These are phyloP conservation scores for Caloenas nicobarica DNA, from an alignment of 2,113 vertebrate genomes.

Conservation along the genomic window DNA sequence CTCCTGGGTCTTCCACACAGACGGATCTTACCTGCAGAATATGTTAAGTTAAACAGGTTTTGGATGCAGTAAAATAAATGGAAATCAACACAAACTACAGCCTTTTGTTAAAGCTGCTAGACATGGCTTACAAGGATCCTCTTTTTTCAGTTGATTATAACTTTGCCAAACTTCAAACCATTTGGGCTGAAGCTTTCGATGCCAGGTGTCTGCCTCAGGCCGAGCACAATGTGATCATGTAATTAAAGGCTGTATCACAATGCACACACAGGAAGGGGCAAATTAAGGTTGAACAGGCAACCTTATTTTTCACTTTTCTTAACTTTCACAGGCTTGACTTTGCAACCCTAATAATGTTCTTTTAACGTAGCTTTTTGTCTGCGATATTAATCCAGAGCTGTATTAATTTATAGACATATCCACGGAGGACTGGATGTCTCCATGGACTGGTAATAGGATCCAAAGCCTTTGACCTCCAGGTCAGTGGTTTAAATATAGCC, in stretches of 20 bases:
- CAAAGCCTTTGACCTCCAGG: not conserved
- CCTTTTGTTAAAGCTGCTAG: not conserved
- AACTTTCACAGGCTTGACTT: constrained; percentile 50
- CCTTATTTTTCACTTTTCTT: constrained; percentile 44
- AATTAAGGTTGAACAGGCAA: constrained; percentile 65
- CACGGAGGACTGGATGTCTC: not conserved
- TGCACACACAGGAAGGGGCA: constrained; percentile 41
- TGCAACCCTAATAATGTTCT: constrained; percentile 32
- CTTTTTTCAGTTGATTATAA: not conserved
- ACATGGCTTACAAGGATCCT: not conserved
- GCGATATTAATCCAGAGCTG: not conserved
- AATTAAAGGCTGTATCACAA: constrained; percentile 59
- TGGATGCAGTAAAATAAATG: not conserved
- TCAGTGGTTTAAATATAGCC: not conserved
- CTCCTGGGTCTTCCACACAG: not conserved
- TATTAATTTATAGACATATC: constrained; percentile 20
- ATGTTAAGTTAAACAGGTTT: not conserved
- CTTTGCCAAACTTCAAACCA: constrained; percentile 22
- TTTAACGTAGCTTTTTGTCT: constrained; percentile 10
- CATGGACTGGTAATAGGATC: not conserved
- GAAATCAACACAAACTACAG: not conserved
- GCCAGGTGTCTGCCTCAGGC: constrained; percentile 62
- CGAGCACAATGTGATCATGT: constrained; percentile 37
- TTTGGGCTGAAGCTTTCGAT: constrained; percentile 38
- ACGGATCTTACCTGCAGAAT: not conserved